A percentile compares a stretch with the other conserved stretches of the same genome.
phyloP scores from a whole-genome alignment of 1,140 invertebrate species.

The Penaeus chinensis region DNA sequence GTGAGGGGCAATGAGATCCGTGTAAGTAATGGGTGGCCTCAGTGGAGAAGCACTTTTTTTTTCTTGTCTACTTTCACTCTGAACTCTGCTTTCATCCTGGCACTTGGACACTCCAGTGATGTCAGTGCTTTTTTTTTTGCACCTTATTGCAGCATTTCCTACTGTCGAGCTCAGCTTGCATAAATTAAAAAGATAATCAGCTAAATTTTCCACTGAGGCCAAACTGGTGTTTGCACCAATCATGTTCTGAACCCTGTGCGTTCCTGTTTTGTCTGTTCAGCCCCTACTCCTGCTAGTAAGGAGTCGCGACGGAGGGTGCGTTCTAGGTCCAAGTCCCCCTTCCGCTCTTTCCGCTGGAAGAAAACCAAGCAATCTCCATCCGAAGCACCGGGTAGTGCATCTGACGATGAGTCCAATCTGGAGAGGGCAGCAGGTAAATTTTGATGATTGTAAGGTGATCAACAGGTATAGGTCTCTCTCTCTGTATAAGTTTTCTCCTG shows the following conservation, averaged over 20 bases:
- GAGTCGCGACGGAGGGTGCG: conserved; percentile 76
- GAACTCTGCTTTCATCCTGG: conserved; percentile 38
- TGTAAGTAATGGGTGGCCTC: conserved; percentile 47
- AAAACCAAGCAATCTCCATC: conserved; percentile 70
- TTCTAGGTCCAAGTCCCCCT: conserved; percentile 87
- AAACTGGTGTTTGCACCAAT: conserved; percentile 25
- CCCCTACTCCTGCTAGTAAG: conserved; percentile 67
- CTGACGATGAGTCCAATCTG: conserved; percentile 81
- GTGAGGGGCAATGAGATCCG: conserved; percentile 8
- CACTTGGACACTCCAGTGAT: conserved; percentile 42
- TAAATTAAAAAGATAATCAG: neutral
- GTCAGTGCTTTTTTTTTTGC: neutral
- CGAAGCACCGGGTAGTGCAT: conserved; percentile 74
- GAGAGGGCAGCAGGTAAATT: conserved; percentile 70
- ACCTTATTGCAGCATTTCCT: no score
- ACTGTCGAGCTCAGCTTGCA: no score
- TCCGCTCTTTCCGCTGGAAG: conserved; percentile 91
- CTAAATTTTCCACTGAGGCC: conserved; percentile 52
- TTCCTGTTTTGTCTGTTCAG: conserved; percentile 57
- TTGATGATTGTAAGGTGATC: conserved; percentile 13
- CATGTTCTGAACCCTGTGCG: conserved; percentile 57
- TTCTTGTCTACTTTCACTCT: conserved; percentile 15
- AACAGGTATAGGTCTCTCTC: conserved; percentile 64
- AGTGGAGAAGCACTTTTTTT: conserved; percentile 48
- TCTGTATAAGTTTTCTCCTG: conserved; percentile 56